Base-by-base conservation (phyloP, 2,797 vertebrate genomes). In the Danio kyathit region DNA sequence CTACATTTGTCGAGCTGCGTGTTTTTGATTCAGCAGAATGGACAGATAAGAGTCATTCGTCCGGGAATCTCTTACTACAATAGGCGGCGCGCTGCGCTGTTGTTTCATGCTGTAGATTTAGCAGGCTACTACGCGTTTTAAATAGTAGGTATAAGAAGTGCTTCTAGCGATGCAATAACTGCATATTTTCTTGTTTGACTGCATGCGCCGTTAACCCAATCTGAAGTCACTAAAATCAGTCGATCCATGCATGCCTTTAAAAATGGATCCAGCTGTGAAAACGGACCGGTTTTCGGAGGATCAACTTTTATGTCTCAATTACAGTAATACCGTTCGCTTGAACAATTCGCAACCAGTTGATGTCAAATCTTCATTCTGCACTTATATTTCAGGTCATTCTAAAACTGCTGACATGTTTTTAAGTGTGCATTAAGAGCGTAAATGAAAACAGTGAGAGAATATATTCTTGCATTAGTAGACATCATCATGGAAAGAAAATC, bases 351-450 rank as follows among this genome's bases (percentile, higher is more conserved):
- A n/a, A 29, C 3, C 29, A 29, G n/a, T n/a, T 71, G n/a, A 29
- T 29, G 46, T 65, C 51, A 44, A 13, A n/a, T 48, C 38, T 77
- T 77, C 75, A 12, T 41, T 6, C 1, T 76, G 49, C 64, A 38
- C 2, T 46, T 64, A 5, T 13, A 44, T 16, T 6, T 59, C 2
- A 38, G 19, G 43, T 57, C 41, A 46, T 29, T 46, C 10, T 43
- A 43, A 9, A 11, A 6, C 71, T 40, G 14, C 14, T 57, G 41
- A 46, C 41, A 43, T 44, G 66, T 61, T 56, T 12, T 9, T 6
- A 54, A 72, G 49, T 38, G 21, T 56, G 40, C 9, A 40, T 41
- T 17, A 52, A 43, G 5, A 14, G 2, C 1, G 66, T 38, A 40
- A 17, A 11, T 17, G 6, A 11, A 19, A 76, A 76, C 13, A 57